These are phyloP conservation scores for Maniola hyperantus DNA, from an alignment of 2,888 invertebrate genomes.

Conservation along the genomic window DNA sequence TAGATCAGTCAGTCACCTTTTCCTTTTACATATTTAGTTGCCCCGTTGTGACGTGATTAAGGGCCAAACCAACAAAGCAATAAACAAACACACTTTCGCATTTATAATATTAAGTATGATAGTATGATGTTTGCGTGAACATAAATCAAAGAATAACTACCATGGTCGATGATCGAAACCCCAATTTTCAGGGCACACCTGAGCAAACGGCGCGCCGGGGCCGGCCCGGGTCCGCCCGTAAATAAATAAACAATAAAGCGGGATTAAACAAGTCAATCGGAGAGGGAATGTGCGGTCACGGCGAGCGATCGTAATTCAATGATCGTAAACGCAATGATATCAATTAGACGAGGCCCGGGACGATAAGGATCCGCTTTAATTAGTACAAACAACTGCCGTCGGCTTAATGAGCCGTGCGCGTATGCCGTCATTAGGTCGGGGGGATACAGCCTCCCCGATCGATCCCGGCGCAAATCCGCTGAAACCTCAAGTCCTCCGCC, in stretches of 20 bases:
- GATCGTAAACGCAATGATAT: conserved; percentile 82
- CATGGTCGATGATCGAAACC: conserved; percentile 14
- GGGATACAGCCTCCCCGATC: conserved; percentile 71
- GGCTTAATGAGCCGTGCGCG: conserved; percentile 77
- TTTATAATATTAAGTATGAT: too few species aligned
- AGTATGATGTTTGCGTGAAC: not conserved
- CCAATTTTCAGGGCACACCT: conserved; percentile 17
- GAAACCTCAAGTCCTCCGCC: conserved; percentile 13
- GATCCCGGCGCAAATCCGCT: conserved; percentile 53
- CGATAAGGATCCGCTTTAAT: conserved; percentile 82
- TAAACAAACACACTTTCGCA: not conserved
- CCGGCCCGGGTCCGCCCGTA: conserved; percentile 49
- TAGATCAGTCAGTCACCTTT: too few species aligned
- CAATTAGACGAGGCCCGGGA: conserved; percentile 77
- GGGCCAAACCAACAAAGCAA: not conserved
- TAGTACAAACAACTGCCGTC: conserved; percentile 82
- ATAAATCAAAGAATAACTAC: conserved; percentile 15
- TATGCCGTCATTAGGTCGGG: conserved; percentile 2
- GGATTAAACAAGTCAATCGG: conserved; percentile 78
- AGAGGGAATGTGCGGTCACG: conserved; percentile 73
- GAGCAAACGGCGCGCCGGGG: conserved; percentile 1
- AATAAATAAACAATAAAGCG: conserved; percentile 78
- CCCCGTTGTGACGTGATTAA: not conserved
- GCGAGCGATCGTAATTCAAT: conserved; percentile 64
- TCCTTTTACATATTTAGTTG: too few species aligned